Evolutionary conservation across 2,888 invertebrate species (phyloP).

Genomic region (Pandemis cinnamomeana): DNA sequence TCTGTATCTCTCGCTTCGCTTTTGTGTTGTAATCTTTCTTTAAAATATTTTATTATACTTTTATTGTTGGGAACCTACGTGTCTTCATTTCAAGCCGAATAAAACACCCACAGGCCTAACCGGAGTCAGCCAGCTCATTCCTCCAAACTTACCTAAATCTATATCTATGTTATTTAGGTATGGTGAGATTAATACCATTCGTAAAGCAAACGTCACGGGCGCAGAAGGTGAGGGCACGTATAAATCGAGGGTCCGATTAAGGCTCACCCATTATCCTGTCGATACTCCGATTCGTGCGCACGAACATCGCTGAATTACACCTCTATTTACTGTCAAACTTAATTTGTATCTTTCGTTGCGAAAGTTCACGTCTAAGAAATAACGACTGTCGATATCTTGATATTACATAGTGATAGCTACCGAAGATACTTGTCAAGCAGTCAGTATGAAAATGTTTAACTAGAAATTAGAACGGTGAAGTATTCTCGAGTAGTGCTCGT

Average conservation of each 20-base stretch:
- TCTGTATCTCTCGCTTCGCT: too few species aligned
- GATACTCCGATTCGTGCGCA: conserved; percentile 79
- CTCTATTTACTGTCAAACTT: conserved; percentile 82
- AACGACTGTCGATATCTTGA: conserved; percentile 26
- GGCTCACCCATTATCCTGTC: conserved; percentile 77
- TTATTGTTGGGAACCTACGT: too few species aligned
- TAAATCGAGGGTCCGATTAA: conserved; percentile 62
- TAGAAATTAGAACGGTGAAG: neutral
- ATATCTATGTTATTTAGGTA: neutral
- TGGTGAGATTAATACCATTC: conserved; percentile 65
- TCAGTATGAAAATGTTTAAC: neutral
- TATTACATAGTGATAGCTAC: conserved; percentile 18
- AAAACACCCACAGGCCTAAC: too few species aligned
- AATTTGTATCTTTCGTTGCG: conserved; percentile 78
- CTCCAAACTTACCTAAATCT: too few species aligned
- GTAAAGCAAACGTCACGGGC: conserved; percentile 64
- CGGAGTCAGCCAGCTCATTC: too few species aligned
- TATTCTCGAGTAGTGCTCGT: conserved; percentile 6
- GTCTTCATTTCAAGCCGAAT: too few species aligned
- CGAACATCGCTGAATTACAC: conserved; percentile 82
- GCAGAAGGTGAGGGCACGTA: conserved; percentile 59
- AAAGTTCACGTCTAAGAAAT: conserved; percentile 58
- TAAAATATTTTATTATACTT: too few species aligned
- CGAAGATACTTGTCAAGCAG: conserved; percentile 6
- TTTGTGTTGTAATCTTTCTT: too few species aligned